Conservation (phyloP, 2,888 invertebrate species). For the Lithodes maja region DNA sequence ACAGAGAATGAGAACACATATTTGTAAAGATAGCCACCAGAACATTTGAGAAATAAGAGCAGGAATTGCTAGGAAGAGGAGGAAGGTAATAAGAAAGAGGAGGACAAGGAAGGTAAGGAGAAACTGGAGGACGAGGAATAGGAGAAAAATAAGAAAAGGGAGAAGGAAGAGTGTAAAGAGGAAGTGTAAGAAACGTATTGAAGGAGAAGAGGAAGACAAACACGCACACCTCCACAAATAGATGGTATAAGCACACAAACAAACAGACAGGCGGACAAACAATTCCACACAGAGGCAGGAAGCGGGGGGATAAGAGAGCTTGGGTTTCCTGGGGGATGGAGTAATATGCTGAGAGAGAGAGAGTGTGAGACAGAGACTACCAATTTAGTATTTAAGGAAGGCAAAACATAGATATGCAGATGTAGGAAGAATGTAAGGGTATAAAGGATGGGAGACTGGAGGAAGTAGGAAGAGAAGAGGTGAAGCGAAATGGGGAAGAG, state of each 20-base stretch:
- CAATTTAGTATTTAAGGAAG: too few species aligned
- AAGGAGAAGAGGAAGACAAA: conserved; percentile 5
- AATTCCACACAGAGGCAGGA: neutral
- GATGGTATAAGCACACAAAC: neutral
- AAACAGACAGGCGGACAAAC: neutral
- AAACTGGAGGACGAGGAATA: neutral
- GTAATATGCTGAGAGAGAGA: neutral
- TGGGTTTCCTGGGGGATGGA: neutral
- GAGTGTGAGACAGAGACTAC: neutral
- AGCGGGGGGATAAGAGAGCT: neutral
- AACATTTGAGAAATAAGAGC: neutral
- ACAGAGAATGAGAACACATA: neutral
- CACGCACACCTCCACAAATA: conserved; percentile 11
- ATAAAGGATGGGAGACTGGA: too few species aligned
- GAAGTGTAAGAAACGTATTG: neutral
- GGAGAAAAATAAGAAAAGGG: neutral
- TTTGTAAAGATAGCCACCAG: neutral
- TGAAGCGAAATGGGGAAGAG: neutral
- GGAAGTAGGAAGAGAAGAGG: neutral
- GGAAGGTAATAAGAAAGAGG: too few species aligned
- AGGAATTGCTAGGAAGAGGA: neutral
- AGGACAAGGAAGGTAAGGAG: neutral
- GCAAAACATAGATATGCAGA: too few species aligned
- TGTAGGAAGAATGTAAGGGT: too few species aligned
- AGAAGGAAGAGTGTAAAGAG: neutral